A percentile compares a stretch with the other conserved stretches of the same genome.
These are phyloP conservation scores for Iselma pallidipennis DNA, from an alignment of 2,888 invertebrate species.

Conservation along the genomic window DNA sequence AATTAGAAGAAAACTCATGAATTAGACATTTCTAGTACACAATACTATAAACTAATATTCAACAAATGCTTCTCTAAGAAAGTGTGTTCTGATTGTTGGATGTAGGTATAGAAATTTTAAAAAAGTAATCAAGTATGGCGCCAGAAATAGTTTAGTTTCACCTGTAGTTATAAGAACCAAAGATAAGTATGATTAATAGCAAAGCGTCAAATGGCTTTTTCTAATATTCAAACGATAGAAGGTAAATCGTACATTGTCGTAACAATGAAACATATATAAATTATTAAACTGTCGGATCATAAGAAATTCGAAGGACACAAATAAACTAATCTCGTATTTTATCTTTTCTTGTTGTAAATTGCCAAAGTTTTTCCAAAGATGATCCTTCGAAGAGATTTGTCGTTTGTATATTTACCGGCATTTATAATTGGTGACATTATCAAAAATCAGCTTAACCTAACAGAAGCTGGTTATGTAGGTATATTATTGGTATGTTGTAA, in stretches of 20 bases:
- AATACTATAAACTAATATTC: not conserved
- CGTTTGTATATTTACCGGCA: not conserved
- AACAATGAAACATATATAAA: not conserved
- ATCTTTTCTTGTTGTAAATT: too few species aligned
- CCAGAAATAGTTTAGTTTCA: not conserved
- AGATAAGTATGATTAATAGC: not conserved
- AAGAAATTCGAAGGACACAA: conserved; percentile 2
- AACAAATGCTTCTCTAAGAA: not conserved
- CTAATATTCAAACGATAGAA: not conserved
- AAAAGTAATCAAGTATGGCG: not conserved
- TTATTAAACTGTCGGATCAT: not conserved
- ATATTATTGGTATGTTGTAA: too few species aligned
- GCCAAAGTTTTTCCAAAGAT: too few species aligned
- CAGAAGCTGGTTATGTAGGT: too few species aligned
- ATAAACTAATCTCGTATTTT: not conserved
- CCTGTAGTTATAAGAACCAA: not conserved
- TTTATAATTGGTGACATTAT: not conserved
- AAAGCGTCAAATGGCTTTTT: not conserved
- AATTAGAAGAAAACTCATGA: too few species aligned
- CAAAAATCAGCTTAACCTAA: too few species aligned
- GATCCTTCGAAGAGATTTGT: too few species aligned
- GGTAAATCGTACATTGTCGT: not conserved
- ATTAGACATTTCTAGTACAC: not conserved
- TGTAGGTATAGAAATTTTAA: not conserved
- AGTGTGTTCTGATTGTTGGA: not conserved